Conservation (phyloP, 1,140 invertebrate species). For the Augochlora pura region DNA sequence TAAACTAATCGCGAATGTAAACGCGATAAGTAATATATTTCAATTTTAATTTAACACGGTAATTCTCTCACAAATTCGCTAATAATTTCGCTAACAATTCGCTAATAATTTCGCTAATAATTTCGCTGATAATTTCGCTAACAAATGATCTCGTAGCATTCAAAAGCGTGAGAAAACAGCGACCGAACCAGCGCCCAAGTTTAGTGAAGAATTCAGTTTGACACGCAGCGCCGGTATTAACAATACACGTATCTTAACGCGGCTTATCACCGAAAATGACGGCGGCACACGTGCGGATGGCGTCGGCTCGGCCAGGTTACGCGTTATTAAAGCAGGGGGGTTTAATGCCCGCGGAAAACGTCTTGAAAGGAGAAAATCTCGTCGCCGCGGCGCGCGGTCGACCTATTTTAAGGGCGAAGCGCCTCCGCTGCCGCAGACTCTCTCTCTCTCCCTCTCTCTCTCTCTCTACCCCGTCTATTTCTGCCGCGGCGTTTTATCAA, state of each 20-base stretch:
- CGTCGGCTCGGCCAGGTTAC: neutral
- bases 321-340: slow-evolving; percentile 27
- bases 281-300: neutral
- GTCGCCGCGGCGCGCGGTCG: neutral
- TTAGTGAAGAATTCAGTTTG: neutral
- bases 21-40: too few relatives aligned
- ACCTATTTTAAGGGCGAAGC: slow-evolving; percentile 51
- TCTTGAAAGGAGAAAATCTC: slow-evolving; percentile 8
- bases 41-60: too few relatives aligned
- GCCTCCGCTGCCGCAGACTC: slow-evolving; percentile 1
- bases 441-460: too few relatives aligned
- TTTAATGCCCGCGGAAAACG: slow-evolving; percentile 9
- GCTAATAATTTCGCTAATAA: too few relatives aligned
- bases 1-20: too few relatives aligned
- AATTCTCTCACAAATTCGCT: too few relatives aligned
- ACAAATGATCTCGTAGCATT: too few relatives aligned
- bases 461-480: slow-evolving; percentile 59
- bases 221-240: too few relatives aligned
- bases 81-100: too few relatives aligned
- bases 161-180: too few relatives aligned
- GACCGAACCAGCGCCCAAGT: neutral
- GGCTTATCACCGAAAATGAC: neutral
- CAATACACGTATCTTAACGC: neutral
- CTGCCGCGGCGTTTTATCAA: slow-evolving; percentile 44
- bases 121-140: too few relatives aligned